Percentiles rank a stretch among this genome's conserved stretches.
These are phyloP conservation scores for Eumacrocentrus americanus DNA, from an alignment of 2,888 invertebrate species.

Conservation along the genomic window DNA sequence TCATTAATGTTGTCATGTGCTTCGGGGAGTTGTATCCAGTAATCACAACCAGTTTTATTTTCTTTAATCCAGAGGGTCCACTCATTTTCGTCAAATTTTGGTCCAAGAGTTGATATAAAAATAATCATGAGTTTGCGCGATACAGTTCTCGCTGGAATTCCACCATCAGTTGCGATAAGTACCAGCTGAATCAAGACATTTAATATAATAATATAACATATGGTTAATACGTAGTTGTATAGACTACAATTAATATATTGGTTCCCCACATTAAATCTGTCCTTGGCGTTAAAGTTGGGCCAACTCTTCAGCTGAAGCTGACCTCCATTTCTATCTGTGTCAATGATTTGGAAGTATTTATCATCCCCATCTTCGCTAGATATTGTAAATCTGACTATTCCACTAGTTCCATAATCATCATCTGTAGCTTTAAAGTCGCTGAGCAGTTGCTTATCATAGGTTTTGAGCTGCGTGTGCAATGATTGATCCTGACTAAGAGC, in stretches of 20 bases:
- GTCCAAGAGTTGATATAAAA: slow-evolving; percentile 37
- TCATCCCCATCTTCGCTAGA: slow-evolving; percentile 47
- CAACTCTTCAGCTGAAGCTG: slow-evolving; percentile 36
- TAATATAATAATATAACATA: background rate
- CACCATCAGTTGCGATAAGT: slow-evolving; percentile 37
- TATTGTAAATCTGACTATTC: slow-evolving; percentile 63
- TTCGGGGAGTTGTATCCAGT: slow-evolving; percentile 31
- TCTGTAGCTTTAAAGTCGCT: slow-evolving; percentile 64
- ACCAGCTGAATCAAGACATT: no score
- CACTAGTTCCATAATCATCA: slow-evolving; percentile 66
- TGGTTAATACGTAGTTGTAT: background rate
- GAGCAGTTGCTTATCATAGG: slow-evolving; percentile 59
- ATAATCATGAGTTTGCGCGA: slow-evolving; percentile 31
- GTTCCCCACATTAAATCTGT: slow-evolving; percentile 28
- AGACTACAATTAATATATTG: background rate
- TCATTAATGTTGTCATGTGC: slow-evolving; percentile 37
- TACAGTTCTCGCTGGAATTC: slow-evolving; percentile 30
- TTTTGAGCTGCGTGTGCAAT: slow-evolving; percentile 39
- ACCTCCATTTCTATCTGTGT: slow-evolving; percentile 31
- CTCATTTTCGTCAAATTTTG: slow-evolving; percentile 33
- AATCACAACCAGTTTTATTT: slow-evolving; percentile 34
- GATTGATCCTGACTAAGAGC: slow-evolving; percentile 40
- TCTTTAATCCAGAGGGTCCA: slow-evolving; percentile 41
- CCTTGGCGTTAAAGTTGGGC: slow-evolving; percentile 20
- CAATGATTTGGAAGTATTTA: slow-evolving; percentile 36